Evolutionary conservation across 1,140 invertebrate genomes (phyloP).

Genomic region (Lamellibrachia luymesi): DNA sequence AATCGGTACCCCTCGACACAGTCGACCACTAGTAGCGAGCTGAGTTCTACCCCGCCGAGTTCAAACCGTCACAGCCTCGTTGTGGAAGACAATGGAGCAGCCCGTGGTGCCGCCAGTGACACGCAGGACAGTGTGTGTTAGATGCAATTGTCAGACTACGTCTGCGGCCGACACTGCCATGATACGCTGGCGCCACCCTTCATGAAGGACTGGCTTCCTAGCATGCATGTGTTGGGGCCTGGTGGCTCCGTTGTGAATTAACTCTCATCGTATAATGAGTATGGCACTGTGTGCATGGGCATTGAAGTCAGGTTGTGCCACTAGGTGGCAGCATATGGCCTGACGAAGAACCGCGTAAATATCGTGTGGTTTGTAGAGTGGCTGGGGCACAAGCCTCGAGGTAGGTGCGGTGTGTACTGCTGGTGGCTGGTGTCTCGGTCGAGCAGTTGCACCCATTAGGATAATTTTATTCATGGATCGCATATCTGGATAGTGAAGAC

Average conservation of each 20-base stretch:
- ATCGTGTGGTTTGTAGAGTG: conserved; percentile 12
- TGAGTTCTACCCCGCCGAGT: conserved; percentile 70
- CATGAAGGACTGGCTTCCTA: background rate
- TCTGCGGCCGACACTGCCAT: too few species aligned
- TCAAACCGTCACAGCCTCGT: conserved; percentile 39
- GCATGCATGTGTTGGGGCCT: background rate
- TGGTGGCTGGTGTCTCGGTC: background rate
- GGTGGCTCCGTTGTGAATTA: background rate
- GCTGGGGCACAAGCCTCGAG: too few species aligned
- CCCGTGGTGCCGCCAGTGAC: conserved; percentile 55
- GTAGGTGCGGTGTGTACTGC: background rate
- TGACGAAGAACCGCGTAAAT: conserved; percentile 1
- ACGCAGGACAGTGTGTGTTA: conserved; percentile 10
- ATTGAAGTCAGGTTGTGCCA: background rate
- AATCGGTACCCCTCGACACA: conserved; percentile 75
- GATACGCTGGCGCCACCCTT: too few species aligned
- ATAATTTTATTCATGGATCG: background rate
- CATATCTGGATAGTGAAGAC: background rate
- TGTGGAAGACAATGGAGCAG: conserved; percentile 64
- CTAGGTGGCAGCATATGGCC: background rate
- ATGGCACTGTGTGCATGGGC: background rate
- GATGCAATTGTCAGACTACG: background rate
- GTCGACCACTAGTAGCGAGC: conserved; percentile 78
- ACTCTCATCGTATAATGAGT: background rate
- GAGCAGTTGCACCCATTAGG: background rate